A percentile compares a stretch with the other conserved stretches of the same genome.
phyloP scores from a whole-genome alignment of 2,888 invertebrate species.

The Meta bourneti region DNA sequence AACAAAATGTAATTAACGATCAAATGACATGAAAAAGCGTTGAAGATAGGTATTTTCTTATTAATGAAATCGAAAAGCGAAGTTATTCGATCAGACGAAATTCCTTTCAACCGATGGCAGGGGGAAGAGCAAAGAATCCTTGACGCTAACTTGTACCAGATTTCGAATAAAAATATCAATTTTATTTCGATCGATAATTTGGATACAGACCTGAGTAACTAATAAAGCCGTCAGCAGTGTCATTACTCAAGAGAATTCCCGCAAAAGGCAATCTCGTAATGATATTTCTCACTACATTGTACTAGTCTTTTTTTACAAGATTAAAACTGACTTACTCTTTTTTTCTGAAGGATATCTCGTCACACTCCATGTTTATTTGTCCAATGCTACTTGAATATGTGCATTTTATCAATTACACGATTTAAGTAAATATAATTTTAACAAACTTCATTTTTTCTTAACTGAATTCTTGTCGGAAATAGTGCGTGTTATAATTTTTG shows the following conservation, averaged over 20 bases:
- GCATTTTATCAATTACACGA: too few species aligned
- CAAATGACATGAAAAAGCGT: background rate
- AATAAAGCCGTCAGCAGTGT: constrained; percentile 51
- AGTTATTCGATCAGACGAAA: background rate
- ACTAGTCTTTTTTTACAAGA: background rate
- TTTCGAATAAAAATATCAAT: background rate
- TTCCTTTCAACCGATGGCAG: background rate
- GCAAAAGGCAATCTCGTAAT: constrained; percentile 32
- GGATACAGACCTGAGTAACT: constrained; percentile 48
- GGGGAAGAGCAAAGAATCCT: background rate
- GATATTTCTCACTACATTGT: constrained; percentile 26
- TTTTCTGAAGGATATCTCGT: background rate
- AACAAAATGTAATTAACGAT: background rate
- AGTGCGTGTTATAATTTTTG: too few species aligned
- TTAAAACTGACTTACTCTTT: background rate
- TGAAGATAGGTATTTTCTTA: background rate
- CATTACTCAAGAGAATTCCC: constrained; percentile 36
- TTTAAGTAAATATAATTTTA: too few species aligned
- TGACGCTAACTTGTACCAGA: background rate
- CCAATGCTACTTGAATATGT: background rate
- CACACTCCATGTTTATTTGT: background rate
- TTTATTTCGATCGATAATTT: constrained; percentile 43
- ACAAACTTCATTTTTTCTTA: too few species aligned
- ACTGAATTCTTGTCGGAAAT: too few species aligned
- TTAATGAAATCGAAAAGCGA: background rate